Conservation (phyloP, 2,797 vertebrate genomes). For the Scarus forsteni region DNA sequence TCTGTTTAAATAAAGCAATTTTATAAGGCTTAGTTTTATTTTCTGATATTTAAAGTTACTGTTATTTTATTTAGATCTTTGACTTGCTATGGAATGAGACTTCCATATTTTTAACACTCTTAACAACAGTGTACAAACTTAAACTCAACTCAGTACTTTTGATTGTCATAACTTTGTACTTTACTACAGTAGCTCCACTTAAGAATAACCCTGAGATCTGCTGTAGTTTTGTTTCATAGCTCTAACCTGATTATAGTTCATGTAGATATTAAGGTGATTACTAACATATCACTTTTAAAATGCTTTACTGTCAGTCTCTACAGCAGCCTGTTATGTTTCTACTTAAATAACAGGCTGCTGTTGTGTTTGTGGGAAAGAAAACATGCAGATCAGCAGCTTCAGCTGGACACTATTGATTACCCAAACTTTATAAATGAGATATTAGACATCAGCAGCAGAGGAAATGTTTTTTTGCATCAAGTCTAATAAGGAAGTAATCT, state of each 20-base stretch:
- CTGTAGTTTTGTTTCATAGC: conserved; percentile 12
- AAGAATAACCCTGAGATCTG: conserved; percentile 6
- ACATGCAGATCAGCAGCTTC: conserved; percentile 4
- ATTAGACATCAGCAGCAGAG: conserved; percentile 44
- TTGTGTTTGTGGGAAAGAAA: neutral
- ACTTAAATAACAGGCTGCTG: neutral
- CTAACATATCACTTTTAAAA: conserved; percentile 7
- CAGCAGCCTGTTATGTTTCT: neutral
- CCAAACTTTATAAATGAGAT: neutral
- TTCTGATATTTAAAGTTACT: too few relatives aligned
- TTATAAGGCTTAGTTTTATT: too few relatives aligned
- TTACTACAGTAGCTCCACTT: neutral
- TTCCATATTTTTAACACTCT: neutral
- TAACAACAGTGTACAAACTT: neutral
- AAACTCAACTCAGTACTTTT: neutral
- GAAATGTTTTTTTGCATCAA: neutral
- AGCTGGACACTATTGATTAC: neutral
- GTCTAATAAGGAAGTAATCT: neutral
- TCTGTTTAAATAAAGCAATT: too few relatives aligned
- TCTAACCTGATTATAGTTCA: conserved; percentile 17
- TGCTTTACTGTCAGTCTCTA: neutral
- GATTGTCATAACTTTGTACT: neutral
- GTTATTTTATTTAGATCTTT: too few relatives aligned
- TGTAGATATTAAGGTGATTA: neutral
- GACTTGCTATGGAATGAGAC: neutral